phyloP scores from a whole-genome alignment of 2,888 invertebrate species.

The Argyresthia goedartella region DNA sequence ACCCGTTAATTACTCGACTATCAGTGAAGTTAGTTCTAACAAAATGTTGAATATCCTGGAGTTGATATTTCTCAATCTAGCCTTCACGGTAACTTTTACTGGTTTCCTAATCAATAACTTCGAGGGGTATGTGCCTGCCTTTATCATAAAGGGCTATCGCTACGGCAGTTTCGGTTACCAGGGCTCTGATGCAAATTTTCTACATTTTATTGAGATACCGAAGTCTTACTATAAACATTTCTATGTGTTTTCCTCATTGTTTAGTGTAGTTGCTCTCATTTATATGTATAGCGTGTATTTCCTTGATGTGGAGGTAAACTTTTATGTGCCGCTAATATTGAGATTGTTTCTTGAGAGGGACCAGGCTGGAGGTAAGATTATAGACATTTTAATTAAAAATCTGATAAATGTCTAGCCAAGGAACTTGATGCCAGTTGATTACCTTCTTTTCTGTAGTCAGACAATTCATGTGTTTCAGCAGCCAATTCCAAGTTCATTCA shows the following conservation, averaged over 20 bases:
- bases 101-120: constrained; percentile 75
- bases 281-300: constrained; percentile 64
- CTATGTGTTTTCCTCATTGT: constrained; percentile 77
- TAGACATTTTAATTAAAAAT: neutral
- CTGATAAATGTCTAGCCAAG: neutral
- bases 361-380: constrained; percentile 63
- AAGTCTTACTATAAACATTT: constrained; percentile 88
- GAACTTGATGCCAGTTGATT: too few species aligned
- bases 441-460: too few species aligned
- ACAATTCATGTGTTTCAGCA: too few species aligned
- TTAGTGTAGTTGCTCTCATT: constrained; percentile 60
- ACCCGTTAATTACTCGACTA: neutral
- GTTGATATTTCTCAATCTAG: constrained; percentile 49
- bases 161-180: constrained; percentile 81
- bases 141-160: constrained; percentile 74
- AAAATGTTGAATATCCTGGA: constrained; percentile 53
- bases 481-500: too few species aligned
- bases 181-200: constrained; percentile 51
- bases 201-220: constrained; percentile 75
- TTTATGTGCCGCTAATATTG: constrained; percentile 53
- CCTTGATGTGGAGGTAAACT: constrained; percentile 52
- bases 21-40: neutral
- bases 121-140: constrained; percentile 75
- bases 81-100: constrained; percentile 57
- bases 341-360: constrained; percentile 52